Evolutionary conservation across 2,797 vertebrate species (phyloP).

Genomic region (Coccyzus lansbergi): DNA sequence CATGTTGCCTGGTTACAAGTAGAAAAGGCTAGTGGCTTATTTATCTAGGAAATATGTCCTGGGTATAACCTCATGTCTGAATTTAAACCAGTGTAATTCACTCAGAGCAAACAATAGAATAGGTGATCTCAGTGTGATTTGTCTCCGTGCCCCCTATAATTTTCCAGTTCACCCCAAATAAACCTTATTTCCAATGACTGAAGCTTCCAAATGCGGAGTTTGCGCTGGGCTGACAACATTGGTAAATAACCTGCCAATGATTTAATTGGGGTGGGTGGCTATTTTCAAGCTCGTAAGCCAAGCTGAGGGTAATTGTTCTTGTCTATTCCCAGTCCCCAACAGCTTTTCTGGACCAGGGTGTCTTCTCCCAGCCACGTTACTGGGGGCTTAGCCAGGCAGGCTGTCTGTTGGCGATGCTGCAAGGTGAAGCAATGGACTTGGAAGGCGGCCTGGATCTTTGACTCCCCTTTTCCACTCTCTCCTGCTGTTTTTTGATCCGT

Average conservation of each 20-base stretch:
- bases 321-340: neutral
- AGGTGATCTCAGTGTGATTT: slow-evolving; percentile 1
- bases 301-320: neutral
- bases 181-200: neutral
- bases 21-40: slow-evolving; percentile 35
- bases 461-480: neutral
- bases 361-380: neutral
- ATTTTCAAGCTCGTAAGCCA: neutral
- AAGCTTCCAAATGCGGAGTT: neutral
- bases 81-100: slow-evolving; percentile 11
- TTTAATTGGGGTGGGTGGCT: neutral
- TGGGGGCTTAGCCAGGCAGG: neutral
- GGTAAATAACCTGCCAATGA: neutral
- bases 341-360: neutral
- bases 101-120: neutral
- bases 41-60: slow-evolving; percentile 44
- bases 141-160: neutral
- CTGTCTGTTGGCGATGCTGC: neutral
- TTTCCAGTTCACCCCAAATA: neutral
- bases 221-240: neutral
- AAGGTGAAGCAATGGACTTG: slow-evolving; percentile 19
- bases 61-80: slow-evolving; percentile 44
- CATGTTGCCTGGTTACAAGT: slow-evolving; percentile 48
- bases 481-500: neutral
- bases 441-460: neutral